Conservation (phyloP, 2,113 vertebrate species). For the Salminus brasiliensis region DNA sequence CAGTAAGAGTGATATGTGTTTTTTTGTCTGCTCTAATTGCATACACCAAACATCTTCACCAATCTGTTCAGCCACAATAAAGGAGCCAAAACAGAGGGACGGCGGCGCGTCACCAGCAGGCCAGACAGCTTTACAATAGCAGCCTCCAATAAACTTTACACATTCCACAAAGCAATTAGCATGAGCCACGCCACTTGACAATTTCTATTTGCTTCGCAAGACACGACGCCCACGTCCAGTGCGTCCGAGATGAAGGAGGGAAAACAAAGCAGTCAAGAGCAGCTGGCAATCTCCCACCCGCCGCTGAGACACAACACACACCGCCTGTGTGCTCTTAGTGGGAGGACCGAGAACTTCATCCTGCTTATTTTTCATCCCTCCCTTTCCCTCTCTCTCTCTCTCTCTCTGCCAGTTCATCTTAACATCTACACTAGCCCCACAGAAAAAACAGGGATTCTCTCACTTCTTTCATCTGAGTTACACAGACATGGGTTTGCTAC, state of each 20-base stretch:
- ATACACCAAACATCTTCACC: neutral
- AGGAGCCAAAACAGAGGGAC: neutral
- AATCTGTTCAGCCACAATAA: constrained; percentile 19
- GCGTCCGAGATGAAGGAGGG: constrained; percentile 26
- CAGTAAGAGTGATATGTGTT: constrained; percentile 9
- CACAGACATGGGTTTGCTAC: constrained; percentile 9
- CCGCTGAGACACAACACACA: constrained; percentile 12
- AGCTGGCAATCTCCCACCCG: constrained; percentile 37
- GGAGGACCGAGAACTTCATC: constrained; percentile 34
- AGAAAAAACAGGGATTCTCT: constrained; percentile 35
- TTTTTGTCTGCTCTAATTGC: constrained; percentile 12
- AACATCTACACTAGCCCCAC: constrained; percentile 28
- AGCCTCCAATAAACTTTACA: constrained; percentile 35
- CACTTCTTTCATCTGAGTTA: constrained; percentile 35
- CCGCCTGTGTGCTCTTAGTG: constrained; percentile 25
- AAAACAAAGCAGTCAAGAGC: constrained; percentile 32
- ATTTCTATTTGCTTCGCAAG: constrained; percentile 56
- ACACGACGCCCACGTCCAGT: constrained; percentile 45
- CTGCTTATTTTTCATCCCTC: constrained; percentile 14
- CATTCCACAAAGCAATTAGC: constrained; percentile 44
- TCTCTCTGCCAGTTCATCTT: constrained; percentile 42
- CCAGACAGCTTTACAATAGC: constrained; percentile 22
- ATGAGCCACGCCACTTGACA: constrained; percentile 36
- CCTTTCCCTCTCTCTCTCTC: constrained; percentile 1
- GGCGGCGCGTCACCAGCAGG: neutral